A percentile compares a stretch with the other conserved stretches of the same genome.
Conservation (phyloP, 2,113 vertebrate genomes). For the Cavia porcellus region DNA sequence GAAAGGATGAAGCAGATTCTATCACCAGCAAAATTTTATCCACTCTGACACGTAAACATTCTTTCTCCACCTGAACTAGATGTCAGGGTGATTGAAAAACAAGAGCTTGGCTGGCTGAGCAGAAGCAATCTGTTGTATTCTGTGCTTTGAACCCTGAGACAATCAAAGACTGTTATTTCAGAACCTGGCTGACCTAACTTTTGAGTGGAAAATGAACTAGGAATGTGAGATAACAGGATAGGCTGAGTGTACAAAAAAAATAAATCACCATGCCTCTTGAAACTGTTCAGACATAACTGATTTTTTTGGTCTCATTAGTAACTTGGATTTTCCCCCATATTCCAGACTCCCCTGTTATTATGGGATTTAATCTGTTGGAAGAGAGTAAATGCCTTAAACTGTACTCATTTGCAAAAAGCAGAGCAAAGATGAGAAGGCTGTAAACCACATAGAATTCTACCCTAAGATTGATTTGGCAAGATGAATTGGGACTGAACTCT, state of each 20-base stretch:
- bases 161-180: conserved; percentile 58
- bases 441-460: conserved; percentile 40
- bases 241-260: not conserved
- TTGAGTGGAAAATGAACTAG: conserved; percentile 57
- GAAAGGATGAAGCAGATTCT: not conserved
- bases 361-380: conserved; percentile 48
- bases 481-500: not conserved
- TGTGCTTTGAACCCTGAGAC: conserved; percentile 6
- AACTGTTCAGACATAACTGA: conserved; percentile 20
- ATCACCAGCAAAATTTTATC: not conserved
- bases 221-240: not conserved
- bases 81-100: conserved; percentile 33
- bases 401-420: conserved; percentile 54
- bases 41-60: not conserved
- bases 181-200: conserved; percentile 46
- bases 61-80: conserved; percentile 13
- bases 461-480: not conserved
- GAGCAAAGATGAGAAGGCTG: not conserved
- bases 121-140: not conserved
- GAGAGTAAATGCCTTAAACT: conserved; percentile 46
- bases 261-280: not conserved
- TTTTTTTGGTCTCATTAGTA: not conserved
- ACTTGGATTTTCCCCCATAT: not conserved
- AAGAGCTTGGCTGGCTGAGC: conserved; percentile 14
- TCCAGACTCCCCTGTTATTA: not conserved